Base-by-base conservation (phyloP, 2,113 vertebrate species). In the Rousettus leschenaultii region DNA sequence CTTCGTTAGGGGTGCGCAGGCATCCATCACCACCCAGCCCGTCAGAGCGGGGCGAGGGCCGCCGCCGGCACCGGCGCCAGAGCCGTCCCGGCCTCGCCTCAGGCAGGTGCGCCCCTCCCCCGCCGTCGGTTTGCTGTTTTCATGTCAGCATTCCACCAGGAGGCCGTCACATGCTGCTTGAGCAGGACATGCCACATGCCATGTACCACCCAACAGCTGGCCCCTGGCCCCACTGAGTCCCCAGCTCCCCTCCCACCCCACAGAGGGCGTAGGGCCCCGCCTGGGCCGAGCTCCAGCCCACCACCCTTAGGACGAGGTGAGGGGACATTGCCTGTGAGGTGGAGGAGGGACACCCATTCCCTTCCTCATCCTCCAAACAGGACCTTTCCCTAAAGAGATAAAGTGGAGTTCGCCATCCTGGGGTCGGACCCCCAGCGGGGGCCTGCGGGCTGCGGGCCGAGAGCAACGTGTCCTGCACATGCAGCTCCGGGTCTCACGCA, bases 81-180 rank as follows among this genome's bases (percentile, higher is more conserved):
- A 0, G 24, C 1, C 6, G 66, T 15, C 45, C 18, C 66, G 12
- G 88, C 35, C 66, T 5, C 65, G 40, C 75, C 89, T 1, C 33
- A 1, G 12, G 75, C 92, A 82, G 92, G 92, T 63, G 55, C 55
- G 0, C 45, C 45, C 45, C 11, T 11, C 6, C 45, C 45, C 45
- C 70, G 0, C 70, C 57, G 0, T 40, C 38, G 0, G 4, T 3
- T 0, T 7, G 33, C 59, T 21, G 66, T 7, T 22, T 4, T 2
- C 48, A 24, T 0, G 9, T 7, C 48, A 2, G 10, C 8, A 1
- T 26, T 26, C 73, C 24, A 1, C 74, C 65, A 11, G 53, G 45
- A 71, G 55, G 85, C 85, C 57, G 70, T 6, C 38, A 35, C 24
- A 55, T 6, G 48, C 78, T 0, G 26, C 43, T 14, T 1, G 2